Conservation (phyloP, 2,888 invertebrate genomes). For the Cheiracanthium punctorium region DNA sequence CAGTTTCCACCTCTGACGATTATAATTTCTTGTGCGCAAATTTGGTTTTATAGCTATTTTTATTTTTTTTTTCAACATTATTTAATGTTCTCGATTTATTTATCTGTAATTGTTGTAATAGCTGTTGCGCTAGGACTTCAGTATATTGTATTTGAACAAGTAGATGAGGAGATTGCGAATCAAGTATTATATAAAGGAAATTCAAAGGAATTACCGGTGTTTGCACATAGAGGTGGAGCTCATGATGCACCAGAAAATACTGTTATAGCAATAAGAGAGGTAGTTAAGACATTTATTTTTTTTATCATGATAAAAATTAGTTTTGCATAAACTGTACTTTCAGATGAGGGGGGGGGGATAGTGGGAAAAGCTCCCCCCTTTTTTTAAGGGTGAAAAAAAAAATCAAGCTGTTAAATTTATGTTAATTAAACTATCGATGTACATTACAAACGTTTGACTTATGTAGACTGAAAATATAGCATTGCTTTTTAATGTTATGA, state of each 20-base stretch:
- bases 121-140: slow-evolving; percentile 42
- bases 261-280: slow-evolving; percentile 81
- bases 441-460: too few relatives aligned
- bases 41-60: slow-evolving; percentile 59
- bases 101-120: slow-evolving; percentile 42
- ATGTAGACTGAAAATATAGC: too few relatives aligned
- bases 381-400: too few relatives aligned
- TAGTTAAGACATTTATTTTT: too few relatives aligned
- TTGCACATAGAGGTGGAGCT: slow-evolving; percentile 86
- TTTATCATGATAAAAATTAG: too few relatives aligned
- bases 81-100: slow-evolving; percentile 57
- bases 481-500: too few relatives aligned
- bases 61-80: slow-evolving; percentile 57
- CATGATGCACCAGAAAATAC: slow-evolving; percentile 89
- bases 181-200: slow-evolving; percentile 55
- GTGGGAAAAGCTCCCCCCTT: too few relatives aligned
- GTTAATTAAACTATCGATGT: too few relatives aligned
- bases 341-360: too few relatives aligned
- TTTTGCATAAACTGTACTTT: too few relatives aligned
- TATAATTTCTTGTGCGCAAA: slow-evolving; percentile 46
- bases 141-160: slow-evolving; percentile 52
- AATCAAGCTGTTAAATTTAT: too few relatives aligned
- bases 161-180: slow-evolving; percentile 25
- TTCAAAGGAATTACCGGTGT: slow-evolving; percentile 76
- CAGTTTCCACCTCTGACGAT: slow-evolving; percentile 47